phyloP scores from a whole-genome alignment of 2,113 vertebrate genomes.

The Hoplias malabaricus region DNA sequence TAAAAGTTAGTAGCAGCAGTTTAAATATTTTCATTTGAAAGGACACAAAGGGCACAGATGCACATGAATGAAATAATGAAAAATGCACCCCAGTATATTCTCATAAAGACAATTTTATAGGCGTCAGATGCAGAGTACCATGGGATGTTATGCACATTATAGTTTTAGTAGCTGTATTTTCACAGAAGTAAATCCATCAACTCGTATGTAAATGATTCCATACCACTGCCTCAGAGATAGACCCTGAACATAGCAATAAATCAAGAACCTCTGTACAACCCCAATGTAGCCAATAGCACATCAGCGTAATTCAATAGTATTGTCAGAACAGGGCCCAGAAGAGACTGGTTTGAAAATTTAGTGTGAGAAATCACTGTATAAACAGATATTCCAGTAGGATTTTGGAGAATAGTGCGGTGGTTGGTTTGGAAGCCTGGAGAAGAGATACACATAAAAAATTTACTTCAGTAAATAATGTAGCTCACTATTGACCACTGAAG shows the following conservation, averaged over 20 bases:
- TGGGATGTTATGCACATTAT: background rate
- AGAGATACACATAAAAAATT: background rate
- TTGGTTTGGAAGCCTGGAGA: constrained; percentile 38
- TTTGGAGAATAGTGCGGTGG: background rate
- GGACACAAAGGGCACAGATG: too few species aligned
- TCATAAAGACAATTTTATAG: too few species aligned
- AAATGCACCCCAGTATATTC: too few species aligned
- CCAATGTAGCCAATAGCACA: background rate
- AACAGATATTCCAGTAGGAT: constrained; percentile 9
- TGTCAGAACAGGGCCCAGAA: background rate
- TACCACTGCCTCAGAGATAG: background rate
- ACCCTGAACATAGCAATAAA: background rate
- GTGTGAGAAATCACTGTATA: constrained; percentile 14
- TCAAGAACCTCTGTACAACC: background rate
- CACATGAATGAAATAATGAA: background rate
- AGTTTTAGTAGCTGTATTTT: background rate
- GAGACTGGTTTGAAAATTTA: constrained; percentile 12
- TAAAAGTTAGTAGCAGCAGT: too few species aligned
- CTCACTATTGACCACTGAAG: background rate
- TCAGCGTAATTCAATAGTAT: background rate
- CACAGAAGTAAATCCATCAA: constrained; percentile 3
- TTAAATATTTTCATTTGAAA: too few species aligned
- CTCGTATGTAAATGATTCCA: background rate
- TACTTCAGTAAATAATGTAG: background rate
- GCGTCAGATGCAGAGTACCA: too few species aligned